Conservation (phyloP, 2,888 invertebrate species). For the Clanis bilineata region DNA sequence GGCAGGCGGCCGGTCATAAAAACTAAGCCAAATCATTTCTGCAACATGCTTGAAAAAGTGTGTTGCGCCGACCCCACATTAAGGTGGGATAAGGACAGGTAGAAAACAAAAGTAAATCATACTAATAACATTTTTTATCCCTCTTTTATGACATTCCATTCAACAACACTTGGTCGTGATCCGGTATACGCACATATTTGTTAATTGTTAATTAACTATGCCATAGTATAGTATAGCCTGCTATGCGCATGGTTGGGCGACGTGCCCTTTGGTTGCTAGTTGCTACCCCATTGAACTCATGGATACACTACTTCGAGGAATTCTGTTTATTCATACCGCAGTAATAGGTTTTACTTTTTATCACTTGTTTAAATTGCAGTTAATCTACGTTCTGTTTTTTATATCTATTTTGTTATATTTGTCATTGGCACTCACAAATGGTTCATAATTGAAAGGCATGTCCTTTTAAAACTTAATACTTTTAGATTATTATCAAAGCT, state of each 20-base stretch:
- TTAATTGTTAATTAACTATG: slow-evolving; percentile 34
- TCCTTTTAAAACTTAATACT: neutral
- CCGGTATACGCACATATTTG: slow-evolving; percentile 19
- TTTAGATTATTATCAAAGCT: too few relatives aligned
- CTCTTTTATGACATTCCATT: too few relatives aligned
- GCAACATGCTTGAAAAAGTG: too few relatives aligned
- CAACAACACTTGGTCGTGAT: neutral
- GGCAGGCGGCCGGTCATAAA: too few relatives aligned
- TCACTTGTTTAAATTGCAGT: neutral
- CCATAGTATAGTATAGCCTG: slow-evolving; percentile 25
- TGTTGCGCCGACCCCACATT: too few relatives aligned
- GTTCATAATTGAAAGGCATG: neutral
- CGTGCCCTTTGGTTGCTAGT: slow-evolving; percentile 32
- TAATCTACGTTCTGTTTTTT: slow-evolving; percentile 10
- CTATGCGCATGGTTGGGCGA: slow-evolving; percentile 32
- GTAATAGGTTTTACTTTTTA: slow-evolving; percentile 4
- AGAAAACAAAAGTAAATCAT: too few relatives aligned
- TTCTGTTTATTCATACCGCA: neutral
- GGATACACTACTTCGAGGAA: neutral
- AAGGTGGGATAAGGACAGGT: too few relatives aligned
- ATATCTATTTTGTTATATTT: neutral
- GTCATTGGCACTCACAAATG: neutral
- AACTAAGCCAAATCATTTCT: too few relatives aligned
- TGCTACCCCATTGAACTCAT: neutral
- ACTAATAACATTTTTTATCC: too few relatives aligned